Base-by-base conservation (phyloP, 2,888 invertebrate genomes). In the Scrobipalpa atriplicella region DNA sequence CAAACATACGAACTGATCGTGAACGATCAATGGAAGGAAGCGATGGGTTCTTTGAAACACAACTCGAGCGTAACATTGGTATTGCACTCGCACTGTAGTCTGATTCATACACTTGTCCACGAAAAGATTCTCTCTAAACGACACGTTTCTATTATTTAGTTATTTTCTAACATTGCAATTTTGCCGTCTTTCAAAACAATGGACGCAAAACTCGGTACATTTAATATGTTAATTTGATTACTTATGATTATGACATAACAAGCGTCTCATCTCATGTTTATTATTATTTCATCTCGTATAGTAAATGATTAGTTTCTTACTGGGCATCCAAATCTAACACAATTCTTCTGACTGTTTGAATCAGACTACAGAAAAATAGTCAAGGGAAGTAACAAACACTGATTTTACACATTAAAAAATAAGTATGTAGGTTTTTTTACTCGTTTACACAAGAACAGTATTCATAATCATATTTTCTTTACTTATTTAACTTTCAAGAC, bases 21-120 rank as follows among this genome's bases (percentile, higher is more conserved):
- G 8, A 54, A 64, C 54, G 18, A 1, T 16, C 16, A 21, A 51
- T 63, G 51, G 51, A 36, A 63, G 38, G 63, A 52, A 63, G 63
- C 63, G 36, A 63, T 18, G 11, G 16, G 52, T 13, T 58, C 0
- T 16, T 6, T 38, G 6, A 2, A 36, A 58, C 36, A 38, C 58
- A 58, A 38, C n/a, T 7, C 6, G n/a, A 9, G 38, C 16, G n/a
- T n/a, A n/a, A n/a, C 9, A 16, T 16, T 58, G 58, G n/a, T 16
- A 38, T 16, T 38, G 36, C 16, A 38, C n/a, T 7, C 29, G n/a
- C 38, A 9, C 36, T 58, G 3, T 10, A 16, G 36, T 58, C 47
- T 47, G 47, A n/a, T 16, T 47, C 47, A 47, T 16, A 47, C 47
- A 47, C 29, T 29, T 29, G 29, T 29, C 29, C 29, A 5, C 29